These are phyloP conservation scores for Orius insidiosus DNA, from an alignment of 1,140 invertebrate genomes.

Conservation along the genomic window DNA sequence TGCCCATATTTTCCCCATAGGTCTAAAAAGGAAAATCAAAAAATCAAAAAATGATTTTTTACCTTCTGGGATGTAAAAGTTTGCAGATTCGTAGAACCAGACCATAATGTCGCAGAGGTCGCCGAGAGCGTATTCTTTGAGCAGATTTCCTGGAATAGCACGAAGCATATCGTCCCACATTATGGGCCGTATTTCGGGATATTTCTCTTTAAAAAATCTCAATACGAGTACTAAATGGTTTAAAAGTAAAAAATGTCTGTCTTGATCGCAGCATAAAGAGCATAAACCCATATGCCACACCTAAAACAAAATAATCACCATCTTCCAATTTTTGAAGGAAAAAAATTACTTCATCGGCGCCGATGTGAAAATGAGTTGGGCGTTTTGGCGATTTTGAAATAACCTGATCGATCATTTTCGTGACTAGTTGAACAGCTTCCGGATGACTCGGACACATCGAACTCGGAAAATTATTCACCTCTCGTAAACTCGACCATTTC, in stretches of 20 bases:
- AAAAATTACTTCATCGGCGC: constrained; percentile 49
- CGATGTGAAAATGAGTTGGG: constrained; percentile 56
- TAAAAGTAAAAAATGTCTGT: constrained; percentile 40
- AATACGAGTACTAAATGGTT: constrained; percentile 46
- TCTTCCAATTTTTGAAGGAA: too few species aligned
- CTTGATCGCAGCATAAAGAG: constrained; percentile 40
- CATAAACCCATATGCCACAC: constrained; percentile 68
- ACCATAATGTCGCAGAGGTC: constrained; percentile 66
- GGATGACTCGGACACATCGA: constrained; percentile 61
- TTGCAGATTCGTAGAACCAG: constrained; percentile 45
- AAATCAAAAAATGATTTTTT: constrained; percentile 15
- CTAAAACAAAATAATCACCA: constrained; percentile 14
- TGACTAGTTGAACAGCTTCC: constrained; percentile 38
- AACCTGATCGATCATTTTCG: constrained; percentile 37
- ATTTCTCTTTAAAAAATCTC: constrained; percentile 39
- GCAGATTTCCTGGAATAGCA: constrained; percentile 40
- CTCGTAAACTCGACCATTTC: constrained; percentile 57
- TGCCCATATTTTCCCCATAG: constrained; percentile 34
- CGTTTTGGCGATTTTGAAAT: constrained; percentile 33
- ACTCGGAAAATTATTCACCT: constrained; percentile 57
- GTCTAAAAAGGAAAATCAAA: constrained; percentile 18
- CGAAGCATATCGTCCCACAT: constrained; percentile 94
- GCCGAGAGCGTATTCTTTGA: constrained; percentile 45
- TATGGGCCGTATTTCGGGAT: constrained; percentile 48
- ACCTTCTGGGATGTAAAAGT: constrained; percentile 30